phyloP scores from a whole-genome alignment of 2,888 invertebrate genomes.

The Mythimna lalbum region DNA sequence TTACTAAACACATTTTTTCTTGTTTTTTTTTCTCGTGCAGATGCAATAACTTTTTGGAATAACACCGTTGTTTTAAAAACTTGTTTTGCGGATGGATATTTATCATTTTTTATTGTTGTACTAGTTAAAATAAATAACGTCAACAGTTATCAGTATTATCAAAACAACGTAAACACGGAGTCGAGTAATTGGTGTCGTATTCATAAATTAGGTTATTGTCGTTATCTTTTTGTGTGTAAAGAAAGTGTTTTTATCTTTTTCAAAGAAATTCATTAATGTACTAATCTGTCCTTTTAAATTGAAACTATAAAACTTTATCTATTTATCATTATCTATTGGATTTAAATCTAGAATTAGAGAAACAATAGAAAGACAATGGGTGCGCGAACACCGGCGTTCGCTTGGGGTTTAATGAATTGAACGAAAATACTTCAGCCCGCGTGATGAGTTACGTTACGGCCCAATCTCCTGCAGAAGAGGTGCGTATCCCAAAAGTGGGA shows the following conservation, averaged over 20 bases:
- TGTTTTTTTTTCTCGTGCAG: slow-evolving; percentile 59
- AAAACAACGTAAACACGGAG: slow-evolving; percentile 18
- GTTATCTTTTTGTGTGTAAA: slow-evolving; percentile 14
- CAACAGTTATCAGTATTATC: slow-evolving; percentile 43
- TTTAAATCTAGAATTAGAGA: too few relatives aligned
- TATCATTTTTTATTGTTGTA: slow-evolving; percentile 19
- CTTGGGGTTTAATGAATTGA: too few relatives aligned
- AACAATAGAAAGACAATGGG: too few relatives aligned
- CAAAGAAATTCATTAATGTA: background rate
- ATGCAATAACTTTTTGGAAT: slow-evolving; percentile 41
- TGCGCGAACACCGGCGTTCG: too few relatives aligned
- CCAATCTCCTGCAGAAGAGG: too few relatives aligned
- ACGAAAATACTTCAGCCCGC: too few relatives aligned
- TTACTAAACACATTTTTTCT: slow-evolving; percentile 67
- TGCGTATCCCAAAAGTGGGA: too few relatives aligned
- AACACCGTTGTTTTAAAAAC: slow-evolving; percentile 30
- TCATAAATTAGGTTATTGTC: slow-evolving; percentile 43
- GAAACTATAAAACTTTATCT: too few relatives aligned
- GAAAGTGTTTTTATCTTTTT: slow-evolving; percentile 28
- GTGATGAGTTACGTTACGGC: too few relatives aligned
- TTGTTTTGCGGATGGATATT: slow-evolving; percentile 15
- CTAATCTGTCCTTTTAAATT: too few relatives aligned
- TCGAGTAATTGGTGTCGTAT: slow-evolving; percentile 37
- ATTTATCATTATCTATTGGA: too few relatives aligned
- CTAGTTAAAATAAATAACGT: slow-evolving; percentile 19